Base-by-base conservation (phyloP, 2,888 invertebrate genomes). In the Harpalus rubripes region DNA sequence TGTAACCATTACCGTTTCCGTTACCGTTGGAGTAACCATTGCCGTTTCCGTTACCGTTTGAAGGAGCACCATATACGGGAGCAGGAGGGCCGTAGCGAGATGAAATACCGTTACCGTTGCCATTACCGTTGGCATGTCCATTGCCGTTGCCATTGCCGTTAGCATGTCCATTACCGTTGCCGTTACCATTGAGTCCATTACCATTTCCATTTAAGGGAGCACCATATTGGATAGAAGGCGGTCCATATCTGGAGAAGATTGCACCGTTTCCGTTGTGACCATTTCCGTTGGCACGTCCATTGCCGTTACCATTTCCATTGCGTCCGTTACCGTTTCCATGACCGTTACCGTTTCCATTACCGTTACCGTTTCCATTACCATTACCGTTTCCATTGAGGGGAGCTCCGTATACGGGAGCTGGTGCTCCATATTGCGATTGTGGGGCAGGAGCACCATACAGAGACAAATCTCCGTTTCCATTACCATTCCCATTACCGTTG, bases 161-260 rank as follows among this genome's bases (percentile, higher is more conserved):
- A 39, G 87, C 87, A 7, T 86, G 84, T 18, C 88, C 88, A 83
- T 86, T 85, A 18, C 86, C 86, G 58, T 86, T 84, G 39, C 86
- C 85, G 15, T 81, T 65, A 26, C 87, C 87, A 18, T 74, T 68
- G 39, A 85, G 84, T 7, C 86, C 86, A 78, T 86, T 85, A 7
- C 87, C 86, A 81, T 87, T 84, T n/a, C 86, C 86, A 81, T 87
- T 87, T 74, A 89, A 85, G 86, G 87, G 86, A 4, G 80, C 84
- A 58, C 84, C 83, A 44, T 87, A 86, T 84, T 88, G 88, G 68
- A 87, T 86, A 32, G 88, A 86, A 7, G 88, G 88, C 41, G 88
- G 85, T 68, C 88, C 88, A 5, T 89, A 89, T 65, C 88, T 87
- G 87, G 86, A 87, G 12, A 80, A 79, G 7, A 85, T 65, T 12